phyloP scores from a whole-genome alignment of 2,888 invertebrate species.

The Eudemis profundana region DNA sequence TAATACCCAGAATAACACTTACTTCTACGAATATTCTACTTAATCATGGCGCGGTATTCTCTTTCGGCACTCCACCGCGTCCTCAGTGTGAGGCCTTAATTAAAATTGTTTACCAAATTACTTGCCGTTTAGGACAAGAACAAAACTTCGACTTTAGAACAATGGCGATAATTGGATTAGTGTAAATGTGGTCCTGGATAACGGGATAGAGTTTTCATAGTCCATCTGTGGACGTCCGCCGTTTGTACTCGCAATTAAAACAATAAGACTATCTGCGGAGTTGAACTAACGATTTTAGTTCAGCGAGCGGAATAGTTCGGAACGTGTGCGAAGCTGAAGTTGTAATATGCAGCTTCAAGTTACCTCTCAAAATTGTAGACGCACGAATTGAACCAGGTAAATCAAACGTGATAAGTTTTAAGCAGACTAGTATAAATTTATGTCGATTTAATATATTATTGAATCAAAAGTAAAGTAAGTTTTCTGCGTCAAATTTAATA shows the following conservation, averaged over 20 bases:
- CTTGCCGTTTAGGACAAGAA: slow-evolving; percentile 30
- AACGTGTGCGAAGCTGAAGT: slow-evolving; percentile 5
- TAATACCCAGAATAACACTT: background rate
- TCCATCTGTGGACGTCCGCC: slow-evolving; percentile 15
- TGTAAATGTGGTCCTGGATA: slow-evolving; percentile 32
- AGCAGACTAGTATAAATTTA: too few relatives aligned
- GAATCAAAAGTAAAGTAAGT: too few relatives aligned
- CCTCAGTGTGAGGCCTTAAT: slow-evolving; percentile 31
- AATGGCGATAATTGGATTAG: slow-evolving; percentile 35
- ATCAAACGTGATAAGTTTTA: too few relatives aligned
- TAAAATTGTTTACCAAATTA: slow-evolving; percentile 41
- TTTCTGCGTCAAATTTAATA: too few relatives aligned
- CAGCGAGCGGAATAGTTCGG: slow-evolving; percentile 37
- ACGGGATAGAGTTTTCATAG: slow-evolving; percentile 38
- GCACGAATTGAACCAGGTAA: background rate
- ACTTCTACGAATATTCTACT: background rate
- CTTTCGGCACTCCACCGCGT: slow-evolving; percentile 24
- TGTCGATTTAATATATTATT: too few relatives aligned
- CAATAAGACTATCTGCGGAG: slow-evolving; percentile 58
- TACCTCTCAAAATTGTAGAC: background rate
- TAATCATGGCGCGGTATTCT: slow-evolving; percentile 8
- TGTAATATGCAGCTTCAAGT: slow-evolving; percentile 17
- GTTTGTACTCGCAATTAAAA: slow-evolving; percentile 52
- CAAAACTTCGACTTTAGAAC: slow-evolving; percentile 23
- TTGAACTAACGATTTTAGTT: slow-evolving; percentile 58